Conservation (phyloP, 2,888 invertebrate genomes). For the Syritta pipiens region DNA sequence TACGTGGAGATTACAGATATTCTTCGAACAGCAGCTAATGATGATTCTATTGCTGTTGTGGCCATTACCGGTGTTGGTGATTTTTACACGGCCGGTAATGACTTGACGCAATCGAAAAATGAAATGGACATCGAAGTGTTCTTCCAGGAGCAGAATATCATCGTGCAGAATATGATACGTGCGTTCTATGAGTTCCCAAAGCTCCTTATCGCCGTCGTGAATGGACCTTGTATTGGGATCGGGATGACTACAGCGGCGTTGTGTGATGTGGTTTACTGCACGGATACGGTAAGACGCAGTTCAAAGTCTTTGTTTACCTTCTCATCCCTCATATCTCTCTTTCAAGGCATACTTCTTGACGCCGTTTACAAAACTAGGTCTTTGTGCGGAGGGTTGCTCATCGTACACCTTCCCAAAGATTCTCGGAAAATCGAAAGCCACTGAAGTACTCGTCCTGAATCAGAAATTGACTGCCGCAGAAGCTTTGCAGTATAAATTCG, state of each 20-base stretch:
- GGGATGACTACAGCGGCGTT: constrained; percentile 87
- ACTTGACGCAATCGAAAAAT: constrained; percentile 63
- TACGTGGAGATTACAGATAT: constrained; percentile 84
- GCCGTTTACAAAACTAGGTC: constrained; percentile 91
- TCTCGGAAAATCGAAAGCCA: constrained; percentile 89
- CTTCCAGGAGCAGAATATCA: constrained; percentile 72
- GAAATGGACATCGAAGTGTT: constrained; percentile 73
- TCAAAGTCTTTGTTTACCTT: background rate
- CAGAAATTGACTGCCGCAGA: constrained; percentile 89
- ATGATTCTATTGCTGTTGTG: constrained; percentile 84
- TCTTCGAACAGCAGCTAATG: constrained; percentile 84
- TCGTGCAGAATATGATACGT: constrained; percentile 83
- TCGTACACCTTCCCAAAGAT: constrained; percentile 90
- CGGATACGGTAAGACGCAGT: constrained; percentile 85
- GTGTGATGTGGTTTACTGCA: constrained; percentile 93
- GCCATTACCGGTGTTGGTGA: constrained; percentile 83
- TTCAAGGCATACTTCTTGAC: constrained; percentile 91
- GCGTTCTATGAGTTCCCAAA: constrained; percentile 93
- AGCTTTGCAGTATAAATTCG: constrained; percentile 88
- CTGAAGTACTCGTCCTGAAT: constrained; percentile 84
- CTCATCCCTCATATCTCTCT: background rate
- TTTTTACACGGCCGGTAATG: constrained; percentile 75
- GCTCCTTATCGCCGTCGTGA: constrained; percentile 90
- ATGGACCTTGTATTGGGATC: constrained; percentile 97
- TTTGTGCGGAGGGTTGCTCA: constrained; percentile 94